phyloP scores from a whole-genome alignment of 2,113 vertebrate genomes.

The Tamias sibiricus region DNA sequence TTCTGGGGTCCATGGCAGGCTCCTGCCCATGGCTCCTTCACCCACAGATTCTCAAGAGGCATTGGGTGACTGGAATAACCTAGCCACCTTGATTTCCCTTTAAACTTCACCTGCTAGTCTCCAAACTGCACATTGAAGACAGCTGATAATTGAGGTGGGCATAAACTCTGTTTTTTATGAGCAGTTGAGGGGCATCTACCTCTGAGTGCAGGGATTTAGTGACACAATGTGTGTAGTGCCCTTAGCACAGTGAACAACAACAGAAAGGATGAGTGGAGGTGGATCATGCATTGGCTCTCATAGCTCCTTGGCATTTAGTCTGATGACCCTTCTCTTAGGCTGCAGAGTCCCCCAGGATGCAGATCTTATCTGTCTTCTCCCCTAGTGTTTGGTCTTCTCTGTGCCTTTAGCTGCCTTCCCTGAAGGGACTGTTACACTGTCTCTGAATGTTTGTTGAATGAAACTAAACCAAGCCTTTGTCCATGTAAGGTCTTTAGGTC shows the following conservation, averaged over 20 bases:
- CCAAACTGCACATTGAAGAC: constrained; percentile 1
- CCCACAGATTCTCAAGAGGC: neutral
- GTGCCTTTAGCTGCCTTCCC: neutral
- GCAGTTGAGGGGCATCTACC: neutral
- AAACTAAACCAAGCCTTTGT: neutral
- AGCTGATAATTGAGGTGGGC: neutral
- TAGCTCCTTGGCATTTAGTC: neutral
- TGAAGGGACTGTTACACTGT: neutral
- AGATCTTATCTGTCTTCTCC: neutral
- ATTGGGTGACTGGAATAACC: neutral
- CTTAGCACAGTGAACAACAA: neutral
- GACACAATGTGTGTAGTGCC: neutral
- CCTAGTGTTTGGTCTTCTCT: neutral
- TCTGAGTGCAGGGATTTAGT: neutral
- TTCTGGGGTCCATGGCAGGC: neutral
- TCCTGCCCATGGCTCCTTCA: no score
- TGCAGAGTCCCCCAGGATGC: neutral
- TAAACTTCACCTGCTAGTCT: neutral
- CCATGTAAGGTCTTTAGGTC: neutral
- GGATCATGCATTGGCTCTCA: neutral
- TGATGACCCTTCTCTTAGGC: neutral
- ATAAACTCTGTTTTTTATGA: neutral
- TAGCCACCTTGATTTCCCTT: neutral
- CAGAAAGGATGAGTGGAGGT: neutral
- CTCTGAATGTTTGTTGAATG: neutral